Evolutionary conservation across 2,113 vertebrate genomes (phyloP).

Genomic region (Pachyramphus minor): DNA sequence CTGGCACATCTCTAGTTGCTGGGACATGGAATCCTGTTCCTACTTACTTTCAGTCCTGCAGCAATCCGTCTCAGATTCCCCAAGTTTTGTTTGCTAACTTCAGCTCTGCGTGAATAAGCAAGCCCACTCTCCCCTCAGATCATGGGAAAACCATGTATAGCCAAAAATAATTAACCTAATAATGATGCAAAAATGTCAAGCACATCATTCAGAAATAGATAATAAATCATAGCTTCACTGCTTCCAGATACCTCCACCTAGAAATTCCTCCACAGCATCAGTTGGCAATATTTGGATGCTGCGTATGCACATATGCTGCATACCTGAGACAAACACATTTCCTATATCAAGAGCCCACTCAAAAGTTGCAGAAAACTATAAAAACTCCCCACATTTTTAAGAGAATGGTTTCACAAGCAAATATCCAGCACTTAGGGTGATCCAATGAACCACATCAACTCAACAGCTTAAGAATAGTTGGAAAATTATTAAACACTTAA

Average conservation of each 20-base stretch:
- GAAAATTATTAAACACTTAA: background rate
- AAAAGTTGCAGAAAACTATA: background rate
- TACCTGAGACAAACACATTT: background rate
- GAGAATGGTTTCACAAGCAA: background rate
- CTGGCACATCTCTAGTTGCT: background rate
- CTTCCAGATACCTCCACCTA: background rate
- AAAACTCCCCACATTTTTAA: background rate
- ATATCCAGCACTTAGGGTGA: background rate
- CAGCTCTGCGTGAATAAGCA: background rate
- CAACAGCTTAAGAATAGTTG: background rate
- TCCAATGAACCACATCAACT: background rate
- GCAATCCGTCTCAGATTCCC: background rate
- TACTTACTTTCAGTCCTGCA: background rate
- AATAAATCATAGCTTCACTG: background rate
- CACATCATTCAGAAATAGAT: background rate
- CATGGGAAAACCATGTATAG: accelerated
- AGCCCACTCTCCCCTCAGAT: no score
- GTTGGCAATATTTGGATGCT: background rate
- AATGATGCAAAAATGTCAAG: background rate
- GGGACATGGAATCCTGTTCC: background rate
- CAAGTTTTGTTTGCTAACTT: background rate
- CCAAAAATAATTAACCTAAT: background rate
- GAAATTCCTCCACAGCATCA: background rate
- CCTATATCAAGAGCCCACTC: background rate
- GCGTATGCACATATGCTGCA: accelerated